A percentile compares a stretch with the other conserved stretches of the same genome.
phyloP scores from a whole-genome alignment of 2,113 vertebrate species.

The Recurvirostra avosetta region DNA sequence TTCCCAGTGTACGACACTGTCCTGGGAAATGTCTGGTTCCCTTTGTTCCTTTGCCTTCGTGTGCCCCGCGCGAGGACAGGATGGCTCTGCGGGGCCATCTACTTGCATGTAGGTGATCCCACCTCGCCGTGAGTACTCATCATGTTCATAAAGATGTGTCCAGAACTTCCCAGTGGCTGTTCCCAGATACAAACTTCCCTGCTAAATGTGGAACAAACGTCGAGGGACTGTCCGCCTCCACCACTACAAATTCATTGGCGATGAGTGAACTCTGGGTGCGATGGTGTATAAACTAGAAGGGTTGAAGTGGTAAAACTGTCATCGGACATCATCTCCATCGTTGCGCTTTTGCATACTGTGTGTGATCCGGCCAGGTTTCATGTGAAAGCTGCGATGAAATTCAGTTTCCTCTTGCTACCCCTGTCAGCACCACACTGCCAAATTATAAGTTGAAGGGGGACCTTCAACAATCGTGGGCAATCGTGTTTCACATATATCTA shows the following conservation, averaged over 20 bases:
- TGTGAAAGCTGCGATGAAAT: background rate
- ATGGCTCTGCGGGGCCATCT: background rate
- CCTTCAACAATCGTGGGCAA: too few relatives aligned
- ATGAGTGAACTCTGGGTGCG: background rate
- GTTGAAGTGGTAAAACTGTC: background rate
- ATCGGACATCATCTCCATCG: background rate
- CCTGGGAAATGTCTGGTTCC: background rate
- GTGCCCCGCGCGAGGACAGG: background rate
- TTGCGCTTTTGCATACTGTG: background rate
- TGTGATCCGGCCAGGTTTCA: background rate
- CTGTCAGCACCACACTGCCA: background rate
- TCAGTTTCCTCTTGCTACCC: background rate
- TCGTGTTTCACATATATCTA: background rate
- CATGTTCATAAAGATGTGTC: background rate
- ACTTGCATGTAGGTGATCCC: background rate
- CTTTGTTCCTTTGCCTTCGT: background rate
- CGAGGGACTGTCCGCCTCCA: background rate
- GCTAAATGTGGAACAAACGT: background rate
- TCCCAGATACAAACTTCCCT: background rate
- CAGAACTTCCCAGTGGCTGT: background rate
- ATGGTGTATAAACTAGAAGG: rapidly evolving
- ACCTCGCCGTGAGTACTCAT: background rate
- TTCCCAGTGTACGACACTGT: background rate
- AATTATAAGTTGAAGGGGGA: background rate
- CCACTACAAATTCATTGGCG: background rate